phyloP scores from a whole-genome alignment of 2,888 invertebrate species.

The Calameuta filiformis region DNA sequence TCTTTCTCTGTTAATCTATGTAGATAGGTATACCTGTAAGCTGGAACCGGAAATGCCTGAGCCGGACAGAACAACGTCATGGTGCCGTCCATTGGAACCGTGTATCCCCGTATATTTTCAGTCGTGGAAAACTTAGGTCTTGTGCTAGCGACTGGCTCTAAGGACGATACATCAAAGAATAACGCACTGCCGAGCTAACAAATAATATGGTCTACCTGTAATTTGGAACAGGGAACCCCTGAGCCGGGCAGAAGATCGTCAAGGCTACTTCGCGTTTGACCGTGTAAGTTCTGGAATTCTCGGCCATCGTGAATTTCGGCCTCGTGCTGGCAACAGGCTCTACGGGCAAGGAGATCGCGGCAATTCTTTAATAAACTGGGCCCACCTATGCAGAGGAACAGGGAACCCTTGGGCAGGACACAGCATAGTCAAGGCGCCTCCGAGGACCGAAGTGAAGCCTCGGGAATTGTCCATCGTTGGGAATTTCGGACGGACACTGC shows the following conservation, averaged over 20 bases:
- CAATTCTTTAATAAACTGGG: conserved; percentile 23
- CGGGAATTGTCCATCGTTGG: conserved; percentile 63
- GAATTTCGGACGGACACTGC: conserved; percentile 77
- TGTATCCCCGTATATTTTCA: conserved; percentile 6
- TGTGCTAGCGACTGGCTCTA: conserved; percentile 50
- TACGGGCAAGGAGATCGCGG: conserved; percentile 27
- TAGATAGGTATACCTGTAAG: conserved; percentile 64
- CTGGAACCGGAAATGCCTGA: conserved; percentile 73
- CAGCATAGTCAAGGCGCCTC: conserved; percentile 64
- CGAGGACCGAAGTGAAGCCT: conserved; percentile 54
- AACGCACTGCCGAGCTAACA: neutral
- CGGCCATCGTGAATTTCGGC: conserved; percentile 67
- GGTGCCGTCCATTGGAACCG: neutral
- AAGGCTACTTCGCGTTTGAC: conserved; percentile 59
- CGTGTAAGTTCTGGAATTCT: conserved; percentile 63
- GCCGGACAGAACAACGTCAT: conserved; percentile 75
- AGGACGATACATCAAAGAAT: neutral
- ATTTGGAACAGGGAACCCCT: conserved; percentile 79
- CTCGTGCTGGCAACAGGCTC: conserved; percentile 66
- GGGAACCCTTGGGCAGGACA: conserved; percentile 72
- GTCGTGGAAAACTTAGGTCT: conserved; percentile 43
- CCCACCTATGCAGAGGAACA: conserved; percentile 77
- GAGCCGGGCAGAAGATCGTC: conserved; percentile 79
- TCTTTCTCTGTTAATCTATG: neutral
- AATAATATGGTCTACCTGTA: conserved; percentile 70